These are phyloP conservation scores for Trachemys scripta DNA, from an alignment of 2,113 vertebrate species.

Conservation along the genomic window DNA sequence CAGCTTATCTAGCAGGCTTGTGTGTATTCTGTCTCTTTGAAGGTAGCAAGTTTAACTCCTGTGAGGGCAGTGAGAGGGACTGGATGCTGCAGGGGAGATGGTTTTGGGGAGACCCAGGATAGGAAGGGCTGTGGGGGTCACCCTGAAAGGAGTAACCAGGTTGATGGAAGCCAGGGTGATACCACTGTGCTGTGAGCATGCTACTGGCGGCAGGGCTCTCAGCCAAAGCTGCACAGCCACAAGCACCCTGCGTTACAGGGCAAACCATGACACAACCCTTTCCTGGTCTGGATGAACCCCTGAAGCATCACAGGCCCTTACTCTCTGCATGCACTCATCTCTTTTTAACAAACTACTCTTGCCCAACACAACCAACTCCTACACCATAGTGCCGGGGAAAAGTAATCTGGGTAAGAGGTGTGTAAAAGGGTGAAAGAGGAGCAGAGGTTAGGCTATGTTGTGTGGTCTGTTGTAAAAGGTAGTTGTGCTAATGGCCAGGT, in stretches of 20 bases:
- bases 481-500: neutral
- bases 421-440: neutral
- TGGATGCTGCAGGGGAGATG: neutral
- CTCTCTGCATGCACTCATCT: neutral
- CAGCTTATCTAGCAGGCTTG: neutral
- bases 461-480: neutral
- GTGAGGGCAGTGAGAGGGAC: neutral
- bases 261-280: neutral
- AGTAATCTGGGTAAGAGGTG: neutral
- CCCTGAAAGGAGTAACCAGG: neutral
- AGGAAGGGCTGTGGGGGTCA: neutral
- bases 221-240: neutral
- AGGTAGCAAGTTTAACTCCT: neutral
- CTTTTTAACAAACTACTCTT: neutral
- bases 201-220: neutral
- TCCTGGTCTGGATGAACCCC: neutral
- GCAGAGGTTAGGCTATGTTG: neutral
- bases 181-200: neutral
- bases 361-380: neutral
- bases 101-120: neutral
- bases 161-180: neutral
- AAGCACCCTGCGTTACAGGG: neutral
- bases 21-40: neutral
- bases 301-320: too few relatives aligned
- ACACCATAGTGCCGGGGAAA: neutral